Evolutionary conservation across 2,113 vertebrate genomes (phyloP), one percentile per base, ranked within the genome.

Genomic region (Callopanchax toddi): DNA sequence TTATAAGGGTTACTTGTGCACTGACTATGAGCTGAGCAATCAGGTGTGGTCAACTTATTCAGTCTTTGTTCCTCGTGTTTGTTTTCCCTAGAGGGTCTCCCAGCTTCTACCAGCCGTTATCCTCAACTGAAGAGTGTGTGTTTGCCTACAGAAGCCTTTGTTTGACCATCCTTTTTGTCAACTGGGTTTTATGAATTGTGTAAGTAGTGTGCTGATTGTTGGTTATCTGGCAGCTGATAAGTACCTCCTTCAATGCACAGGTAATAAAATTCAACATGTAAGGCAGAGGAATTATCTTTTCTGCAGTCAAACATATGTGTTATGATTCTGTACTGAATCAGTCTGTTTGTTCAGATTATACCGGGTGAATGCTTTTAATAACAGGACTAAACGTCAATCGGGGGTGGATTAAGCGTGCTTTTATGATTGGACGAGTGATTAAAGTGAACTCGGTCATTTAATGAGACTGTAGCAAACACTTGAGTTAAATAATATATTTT

Each of bases 121-220:
- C 79, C 89, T 91, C 81, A 80, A 69, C 76, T 70, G 72, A 84
- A 70, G 79, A 79, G 73, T 21, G 52, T 9, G 6, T 92, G 88
- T 91, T 92, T 92, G 90, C 86, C 75, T 36, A 89, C 88, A 88
- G 86, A 84, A 91, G 84, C 82, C 78, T 85, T 86, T 93, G 90
- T 92, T 92, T 91, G 90, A 87, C 82, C 65, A 83, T 71, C 85
- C 85, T 87, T 85, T 89, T 78, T 84, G 82, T 75, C 77, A 73
- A 75, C 73, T 20, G 11, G 64, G 77, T 76, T 86, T 89, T 77
- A 90, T 92, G 90, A 92, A 89, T 91, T 90, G 86, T 91, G 89
- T 91, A 89, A 91, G 90, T 89, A 89, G 84, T 74, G 61, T 69
- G 67, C 75, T 62, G 80, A 83, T 89, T 89, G 85, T 83, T 76